These are phyloP conservation scores for Tupaia tana DNA, from an alignment of 2,113 vertebrate species.

Conservation along the genomic window DNA sequence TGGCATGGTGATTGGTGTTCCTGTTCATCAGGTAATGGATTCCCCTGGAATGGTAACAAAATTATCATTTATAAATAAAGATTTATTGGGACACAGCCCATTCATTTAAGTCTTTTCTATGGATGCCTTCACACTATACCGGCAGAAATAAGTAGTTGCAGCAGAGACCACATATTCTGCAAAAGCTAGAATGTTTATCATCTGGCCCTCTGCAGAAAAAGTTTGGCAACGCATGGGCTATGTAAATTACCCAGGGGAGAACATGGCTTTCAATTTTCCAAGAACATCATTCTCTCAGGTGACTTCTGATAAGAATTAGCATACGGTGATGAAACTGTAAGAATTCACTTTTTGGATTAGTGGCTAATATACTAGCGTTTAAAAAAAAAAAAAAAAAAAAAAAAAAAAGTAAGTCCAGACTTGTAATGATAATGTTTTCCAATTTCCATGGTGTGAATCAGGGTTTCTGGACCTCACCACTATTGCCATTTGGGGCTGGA, in stretches of 20 bases:
- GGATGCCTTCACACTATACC: neutral
- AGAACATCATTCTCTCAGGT: neutral
- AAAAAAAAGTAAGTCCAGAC: neutral
- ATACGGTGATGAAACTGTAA: neutral
- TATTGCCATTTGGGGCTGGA: neutral
- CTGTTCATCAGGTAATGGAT: too few species aligned
- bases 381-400: neutral
- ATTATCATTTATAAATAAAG: conserved; percentile 27
- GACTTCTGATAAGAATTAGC: neutral
- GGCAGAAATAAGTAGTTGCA: neutral
- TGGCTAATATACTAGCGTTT: neutral
- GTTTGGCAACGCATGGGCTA: neutral
- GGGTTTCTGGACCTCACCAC: neutral
- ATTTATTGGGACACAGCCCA: neutral
- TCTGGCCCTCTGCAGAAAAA: neutral
- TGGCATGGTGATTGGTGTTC: too few species aligned
- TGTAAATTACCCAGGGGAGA: neutral
- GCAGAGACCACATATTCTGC: neutral
- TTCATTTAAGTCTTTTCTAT: neutral
- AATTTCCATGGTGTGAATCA: conserved; percentile 6
- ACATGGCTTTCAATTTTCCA: neutral
- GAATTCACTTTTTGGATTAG: neutral
- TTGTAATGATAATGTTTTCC: neutral
- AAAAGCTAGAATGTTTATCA: conserved; percentile 24
- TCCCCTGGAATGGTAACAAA: too few species aligned